Evolutionary conservation across 2,113 vertebrate genomes (phyloP).

Genomic region (Dinomys branickii): DNA sequence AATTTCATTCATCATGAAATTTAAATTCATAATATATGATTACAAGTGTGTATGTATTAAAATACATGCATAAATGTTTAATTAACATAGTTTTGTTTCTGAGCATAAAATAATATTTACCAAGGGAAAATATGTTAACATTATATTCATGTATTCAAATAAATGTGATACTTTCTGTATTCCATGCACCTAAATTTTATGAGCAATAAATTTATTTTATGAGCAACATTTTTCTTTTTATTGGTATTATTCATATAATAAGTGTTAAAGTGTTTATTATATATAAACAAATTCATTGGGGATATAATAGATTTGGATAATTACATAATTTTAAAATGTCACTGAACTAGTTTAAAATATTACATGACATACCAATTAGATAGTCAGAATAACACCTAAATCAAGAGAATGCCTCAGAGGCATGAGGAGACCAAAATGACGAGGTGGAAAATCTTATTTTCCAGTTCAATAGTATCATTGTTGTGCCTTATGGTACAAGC

Average conservation of each 20-base stretch:
- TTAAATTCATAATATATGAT: not conserved
- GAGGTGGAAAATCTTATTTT: no score
- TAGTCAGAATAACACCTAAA: not conserved
- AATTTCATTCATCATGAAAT: not conserved
- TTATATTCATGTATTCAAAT: not conserved
- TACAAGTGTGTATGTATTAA: not conserved
- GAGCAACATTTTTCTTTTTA: not conserved
- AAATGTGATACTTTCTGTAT: not conserved
- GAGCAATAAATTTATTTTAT: not conserved
- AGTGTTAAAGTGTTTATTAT: not conserved
- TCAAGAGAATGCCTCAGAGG: not conserved
- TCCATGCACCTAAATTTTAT: not conserved
- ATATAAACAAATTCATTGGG: not conserved
- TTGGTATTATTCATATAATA: not conserved
- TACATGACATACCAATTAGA: not conserved
- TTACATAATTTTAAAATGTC: not conserved
- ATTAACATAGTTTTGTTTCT: not conserved
- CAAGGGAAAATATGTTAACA: not conserved
- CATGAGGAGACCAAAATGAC: no score
- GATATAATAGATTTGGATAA: not conserved
- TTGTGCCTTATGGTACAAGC: no score
- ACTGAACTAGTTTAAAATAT: not conserved
- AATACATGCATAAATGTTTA: not conserved
- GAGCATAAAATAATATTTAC: not conserved
- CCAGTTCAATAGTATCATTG: no score